A percentile compares a stretch with the other conserved stretches of the same genome.
Evolutionary conservation across 2,888 invertebrate species (phyloP).

Genomic region (Nineta flava): DNA sequence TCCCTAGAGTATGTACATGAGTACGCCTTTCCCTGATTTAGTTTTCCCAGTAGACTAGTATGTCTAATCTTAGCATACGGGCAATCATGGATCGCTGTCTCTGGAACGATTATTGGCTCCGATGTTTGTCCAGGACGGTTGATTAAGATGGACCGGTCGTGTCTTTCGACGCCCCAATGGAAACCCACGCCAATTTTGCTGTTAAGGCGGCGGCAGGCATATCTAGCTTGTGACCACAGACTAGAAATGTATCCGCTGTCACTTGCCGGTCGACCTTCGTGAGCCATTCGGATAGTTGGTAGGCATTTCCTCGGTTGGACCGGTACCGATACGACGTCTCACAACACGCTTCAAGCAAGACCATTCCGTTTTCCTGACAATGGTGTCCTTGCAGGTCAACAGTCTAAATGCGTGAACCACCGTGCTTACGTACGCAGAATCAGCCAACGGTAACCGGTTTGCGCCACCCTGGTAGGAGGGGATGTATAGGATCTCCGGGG

Average conservation of each 20-base stretch:
- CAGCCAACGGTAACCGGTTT: conserved; percentile 17
- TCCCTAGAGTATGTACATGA: no score
- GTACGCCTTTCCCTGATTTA: no score
- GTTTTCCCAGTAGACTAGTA: conserved; percentile 4
- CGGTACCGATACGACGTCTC: conserved; percentile 7
- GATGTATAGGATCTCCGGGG: no score
- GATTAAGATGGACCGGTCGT: conserved; percentile 8
- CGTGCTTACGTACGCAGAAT: conserved; percentile 16
- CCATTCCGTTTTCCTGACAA: conserved; percentile 13
- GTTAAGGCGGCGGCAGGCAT: conserved; percentile 12
- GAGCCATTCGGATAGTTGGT: conserved; percentile 11
- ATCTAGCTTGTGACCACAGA: conserved; percentile 15
- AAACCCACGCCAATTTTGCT: conserved; percentile 10
- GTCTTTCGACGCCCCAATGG: conserved; percentile 11
- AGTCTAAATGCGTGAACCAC: conserved; percentile 19
- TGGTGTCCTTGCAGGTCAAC: conserved; percentile 15
- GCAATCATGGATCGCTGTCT: conserved; percentile 5
- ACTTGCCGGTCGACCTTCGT: conserved; percentile 11
- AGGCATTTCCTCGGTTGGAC: conserved; percentile 12
- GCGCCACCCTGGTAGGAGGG: conserved; percentile 17
- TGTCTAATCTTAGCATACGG: not conserved
- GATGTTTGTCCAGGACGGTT: conserved; percentile 7
- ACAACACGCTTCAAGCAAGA: conserved; percentile 12
- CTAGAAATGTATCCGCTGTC: conserved; percentile 10
- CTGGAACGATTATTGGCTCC: conserved; percentile 10